Percentiles rank a stretch among this genome's conserved stretches.
Evolutionary conservation across 2,797 vertebrate species (phyloP).

Genomic region (Argya squamiceps): DNA sequence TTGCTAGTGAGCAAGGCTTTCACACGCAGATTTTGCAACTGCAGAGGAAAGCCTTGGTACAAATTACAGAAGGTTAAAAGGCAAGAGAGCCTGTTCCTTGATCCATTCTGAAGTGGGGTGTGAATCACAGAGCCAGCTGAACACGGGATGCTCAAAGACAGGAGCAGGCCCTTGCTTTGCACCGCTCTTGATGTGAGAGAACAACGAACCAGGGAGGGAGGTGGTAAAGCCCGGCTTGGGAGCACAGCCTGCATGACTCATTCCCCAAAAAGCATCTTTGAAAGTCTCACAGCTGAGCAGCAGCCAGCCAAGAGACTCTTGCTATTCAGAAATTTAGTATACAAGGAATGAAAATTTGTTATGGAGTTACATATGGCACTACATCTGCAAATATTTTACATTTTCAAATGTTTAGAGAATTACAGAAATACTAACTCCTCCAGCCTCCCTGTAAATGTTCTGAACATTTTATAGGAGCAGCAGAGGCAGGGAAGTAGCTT

Average conservation of each 20-base stretch:
- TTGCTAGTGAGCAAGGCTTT: background rate
- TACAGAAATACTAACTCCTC: background rate
- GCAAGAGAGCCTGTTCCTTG: background rate
- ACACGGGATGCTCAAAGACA: background rate
- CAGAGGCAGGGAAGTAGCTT: conserved; percentile 11
- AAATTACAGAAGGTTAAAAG: background rate
- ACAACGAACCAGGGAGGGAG: background rate
- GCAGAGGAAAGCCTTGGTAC: background rate
- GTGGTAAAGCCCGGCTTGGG: background rate
- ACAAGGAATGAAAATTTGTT: background rate
- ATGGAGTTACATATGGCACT: background rate
- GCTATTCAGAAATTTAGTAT: background rate
- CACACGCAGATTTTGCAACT: background rate
- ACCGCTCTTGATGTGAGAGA: background rate
- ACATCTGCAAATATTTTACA: conserved; percentile 58
- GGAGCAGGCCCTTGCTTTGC: background rate
- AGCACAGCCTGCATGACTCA: background rate
- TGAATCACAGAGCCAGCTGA: background rate
- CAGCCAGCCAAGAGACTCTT: conserved; percentile 29
- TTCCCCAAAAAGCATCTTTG: background rate
- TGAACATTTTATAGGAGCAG: conserved; percentile 24
- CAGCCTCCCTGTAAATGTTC: conserved; percentile 34
- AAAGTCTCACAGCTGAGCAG: conserved; percentile 30
- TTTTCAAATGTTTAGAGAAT: conserved; percentile 17
- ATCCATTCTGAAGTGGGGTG: background rate